Conservation (phyloP, 2,888 invertebrate species). For the Dicyrtoma fusca region DNA sequence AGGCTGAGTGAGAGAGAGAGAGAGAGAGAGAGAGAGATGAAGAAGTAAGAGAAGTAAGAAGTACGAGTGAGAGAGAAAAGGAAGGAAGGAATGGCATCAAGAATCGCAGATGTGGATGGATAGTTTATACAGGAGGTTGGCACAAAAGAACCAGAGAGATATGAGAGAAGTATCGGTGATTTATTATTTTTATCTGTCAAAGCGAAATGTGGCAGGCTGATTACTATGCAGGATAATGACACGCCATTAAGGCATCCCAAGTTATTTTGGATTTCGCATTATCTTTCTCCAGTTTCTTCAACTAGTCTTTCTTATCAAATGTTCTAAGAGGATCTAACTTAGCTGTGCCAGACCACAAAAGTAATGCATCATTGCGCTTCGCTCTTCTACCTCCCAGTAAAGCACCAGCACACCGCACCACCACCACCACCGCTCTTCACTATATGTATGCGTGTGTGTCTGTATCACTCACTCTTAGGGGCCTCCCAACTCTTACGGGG, state of each 20-base stretch:
- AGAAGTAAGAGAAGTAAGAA: slow-evolving; percentile 38
- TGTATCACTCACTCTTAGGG: too few species aligned
- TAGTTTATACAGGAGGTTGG: slow-evolving; percentile 49
- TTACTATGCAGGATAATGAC: slow-evolving; percentile 57
- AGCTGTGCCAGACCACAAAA: slow-evolving; percentile 35
- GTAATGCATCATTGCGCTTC: slow-evolving; percentile 37
- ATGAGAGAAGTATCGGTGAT: slow-evolving; percentile 56
- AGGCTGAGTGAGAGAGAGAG: slow-evolving; percentile 27
- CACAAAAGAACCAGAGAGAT: slow-evolving; percentile 49
- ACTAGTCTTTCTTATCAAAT: slow-evolving; percentile 47
- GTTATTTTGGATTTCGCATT: slow-evolving; percentile 56
- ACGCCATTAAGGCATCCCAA: slow-evolving; percentile 57
- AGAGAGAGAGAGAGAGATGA: slow-evolving; percentile 32
- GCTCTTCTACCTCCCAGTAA: not conserved
- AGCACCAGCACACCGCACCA: slow-evolving; percentile 7
- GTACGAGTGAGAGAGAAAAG: slow-evolving; percentile 28
- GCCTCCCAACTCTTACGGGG: too few species aligned
- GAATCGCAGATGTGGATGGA: slow-evolving; percentile 45
- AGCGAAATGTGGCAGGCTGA: slow-evolving; percentile 57
- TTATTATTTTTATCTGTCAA: slow-evolving; percentile 57
- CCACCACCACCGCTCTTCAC: not conserved
- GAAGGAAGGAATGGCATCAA: slow-evolving; percentile 42
- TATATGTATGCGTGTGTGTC: too few species aligned
- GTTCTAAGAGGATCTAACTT: slow-evolving; percentile 49
- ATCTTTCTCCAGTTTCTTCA: slow-evolving; percentile 42